Evolutionary conservation across 2,888 invertebrate genomes (phyloP).

Genomic region (Horisme vitalbata): DNA sequence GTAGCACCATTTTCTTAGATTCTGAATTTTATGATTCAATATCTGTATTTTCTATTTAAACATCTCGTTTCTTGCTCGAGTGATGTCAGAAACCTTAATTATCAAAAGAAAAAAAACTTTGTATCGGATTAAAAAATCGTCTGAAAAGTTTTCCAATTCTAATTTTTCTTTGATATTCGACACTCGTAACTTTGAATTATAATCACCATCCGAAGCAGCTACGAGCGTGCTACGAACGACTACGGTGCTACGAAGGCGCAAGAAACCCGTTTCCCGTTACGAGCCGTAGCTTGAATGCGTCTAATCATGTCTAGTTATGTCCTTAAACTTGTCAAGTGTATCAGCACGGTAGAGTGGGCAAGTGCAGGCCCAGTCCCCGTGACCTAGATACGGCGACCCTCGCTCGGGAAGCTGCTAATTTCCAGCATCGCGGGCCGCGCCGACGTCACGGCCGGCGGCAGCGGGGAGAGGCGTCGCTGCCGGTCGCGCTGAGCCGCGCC

Average conservation of each 20-base stretch:
- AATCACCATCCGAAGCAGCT: conserved; percentile 26
- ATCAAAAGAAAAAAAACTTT: conserved; percentile 1
- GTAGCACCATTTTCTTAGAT: neutral
- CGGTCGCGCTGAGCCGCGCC: conserved; percentile 56
- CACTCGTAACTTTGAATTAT: neutral
- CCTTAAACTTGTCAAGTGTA: conserved; percentile 81
- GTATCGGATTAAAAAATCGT: conserved; percentile 15
- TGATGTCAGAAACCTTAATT: neutral
- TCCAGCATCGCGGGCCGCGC: conserved; percentile 72
- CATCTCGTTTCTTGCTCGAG: neutral
- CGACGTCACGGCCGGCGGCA: conserved; percentile 71
- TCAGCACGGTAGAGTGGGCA: conserved; percentile 73
- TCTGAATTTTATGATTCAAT: no score
- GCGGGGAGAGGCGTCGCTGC: conserved; percentile 58
- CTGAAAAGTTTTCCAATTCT: conserved; percentile 38
- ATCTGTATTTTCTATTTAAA: no score
- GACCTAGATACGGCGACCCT: conserved; percentile 81
- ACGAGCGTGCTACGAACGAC: conserved; percentile 36
- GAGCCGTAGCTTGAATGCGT: conserved; percentile 33
- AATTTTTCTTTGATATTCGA: conserved; percentile 6
- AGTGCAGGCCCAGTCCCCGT: conserved; percentile 81
- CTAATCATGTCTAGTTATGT: conserved; percentile 70
- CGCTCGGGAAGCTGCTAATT: conserved; percentile 82
- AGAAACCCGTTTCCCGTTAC: conserved; percentile 27
- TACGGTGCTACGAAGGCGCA: conserved; percentile 24